Evolutionary conservation across 2,888 invertebrate species (phyloP).

Genomic region (Argyresthia albistria): DNA sequence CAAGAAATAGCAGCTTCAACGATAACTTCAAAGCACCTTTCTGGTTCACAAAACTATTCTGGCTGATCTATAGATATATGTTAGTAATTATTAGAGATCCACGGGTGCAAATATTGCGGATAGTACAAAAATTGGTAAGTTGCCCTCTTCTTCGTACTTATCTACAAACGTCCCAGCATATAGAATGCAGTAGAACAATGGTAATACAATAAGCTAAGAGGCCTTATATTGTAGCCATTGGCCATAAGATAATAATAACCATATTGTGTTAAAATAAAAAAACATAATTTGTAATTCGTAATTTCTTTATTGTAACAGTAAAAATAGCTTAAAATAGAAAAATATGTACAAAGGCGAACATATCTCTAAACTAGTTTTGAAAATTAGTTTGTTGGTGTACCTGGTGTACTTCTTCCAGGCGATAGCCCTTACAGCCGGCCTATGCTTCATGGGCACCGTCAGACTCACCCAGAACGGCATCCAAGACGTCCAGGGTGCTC

Average conservation of each 20-base stretch:
- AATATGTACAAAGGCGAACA: no score
- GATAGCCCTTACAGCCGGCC: conserved; percentile 83
- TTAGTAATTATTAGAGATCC: conserved; percentile 86
- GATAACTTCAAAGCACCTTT: conserved; percentile 67
- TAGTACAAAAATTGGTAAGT: conserved; percentile 87
- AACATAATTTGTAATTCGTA: no score
- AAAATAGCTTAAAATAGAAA: no score
- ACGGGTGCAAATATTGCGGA: conserved; percentile 80
- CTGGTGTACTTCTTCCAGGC: conserved; percentile 44
- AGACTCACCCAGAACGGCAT: conserved; percentile 84
- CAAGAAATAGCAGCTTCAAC: no score
- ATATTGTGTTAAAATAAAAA: no score
- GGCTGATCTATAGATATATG: conserved; percentile 83
- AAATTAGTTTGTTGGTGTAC: no score
- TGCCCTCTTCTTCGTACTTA: background rate
- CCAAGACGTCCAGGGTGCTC: conserved; percentile 88
- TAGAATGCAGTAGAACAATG: no score
- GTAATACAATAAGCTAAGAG: no score
- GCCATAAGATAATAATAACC: no score
- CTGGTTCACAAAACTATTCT: conserved; percentile 81
- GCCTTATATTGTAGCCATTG: no score
- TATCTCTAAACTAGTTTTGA: no score
- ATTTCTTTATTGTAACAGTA: no score
- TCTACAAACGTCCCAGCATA: background rate
- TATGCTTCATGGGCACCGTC: conserved; percentile 86